Base-by-base conservation (phyloP, 2,888 invertebrate species). In the Drosophila pegasa region DNA sequence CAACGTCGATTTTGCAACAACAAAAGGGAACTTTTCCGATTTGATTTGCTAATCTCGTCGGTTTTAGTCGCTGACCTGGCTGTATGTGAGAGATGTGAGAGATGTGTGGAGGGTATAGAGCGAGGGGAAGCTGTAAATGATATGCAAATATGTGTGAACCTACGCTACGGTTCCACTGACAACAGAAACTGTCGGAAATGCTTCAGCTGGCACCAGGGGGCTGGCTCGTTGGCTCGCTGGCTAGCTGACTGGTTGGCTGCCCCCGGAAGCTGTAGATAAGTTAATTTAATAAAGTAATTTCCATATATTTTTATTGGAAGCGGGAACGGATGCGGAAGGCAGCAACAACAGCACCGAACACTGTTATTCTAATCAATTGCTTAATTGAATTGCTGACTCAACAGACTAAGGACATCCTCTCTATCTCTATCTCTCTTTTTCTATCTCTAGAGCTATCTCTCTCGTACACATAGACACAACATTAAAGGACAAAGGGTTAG, bases 221-320 rank as follows among this genome's bases (percentile, higher is more conserved):
- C 14, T 27, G n/a, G 5, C n/a, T 14, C n/a, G n/a, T n/a, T 31
- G 27, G 25, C 14, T n/a, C 7, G 9, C 18, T 50, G 14, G 16
- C 27, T 25, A 50, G 3, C 8, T 20, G 40, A 12, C 14, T 55
- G 38, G 3, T 6, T 20, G 40, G 9, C 14, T 55, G 38, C 12
- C 27, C n/a, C 66, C 76, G 87, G 71, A 78, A 81, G 75, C 33
- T 18, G 75, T 63, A 68, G 78, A 80, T 82, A 77, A 80, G 75
- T 69, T 84, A 86, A 89, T 89, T 80, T 78, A 84, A 87, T 88
- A 84, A 82, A 82, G 80, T 86, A 71, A 82, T 89, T 89, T 79
- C 74, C 84, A 89, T 89, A 86, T 79, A 82, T 78, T 81, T 82
- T 74, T 75, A 78, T 87, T 78, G 78, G 69, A 63, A 70, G 51